Evolutionary conservation across 1,140 invertebrate species (phyloP), one percentile per base, ranked within the genome.

Genomic region (Lasioglossum albipes): DNA sequence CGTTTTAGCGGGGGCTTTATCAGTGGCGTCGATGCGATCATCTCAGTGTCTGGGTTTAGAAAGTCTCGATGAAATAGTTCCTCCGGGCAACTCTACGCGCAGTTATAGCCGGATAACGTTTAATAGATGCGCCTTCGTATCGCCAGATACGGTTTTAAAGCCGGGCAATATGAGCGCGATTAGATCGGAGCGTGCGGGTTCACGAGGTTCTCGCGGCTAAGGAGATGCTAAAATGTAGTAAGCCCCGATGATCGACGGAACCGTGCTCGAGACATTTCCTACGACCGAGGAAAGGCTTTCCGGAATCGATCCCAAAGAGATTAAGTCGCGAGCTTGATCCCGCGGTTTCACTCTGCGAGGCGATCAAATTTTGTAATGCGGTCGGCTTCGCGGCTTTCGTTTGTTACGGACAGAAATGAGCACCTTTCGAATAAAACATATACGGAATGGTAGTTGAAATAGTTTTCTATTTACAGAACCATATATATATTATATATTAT

Each of bases 41-140:
- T 59, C 57, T 6, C 18, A n/a, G 57, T n/a, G n/a, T 64, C 27
- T 45, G 22, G 31, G n/a, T 42, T 41, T 62, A 49, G 54, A 41
- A 71, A 71, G 42, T 41, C 42, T 77, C 13, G 18, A 13, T 52
- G 27, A 42, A 68, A 77, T n/a, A 31, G 57, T 71, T 64, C 67
- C 57, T 71, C 6, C 20, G 7, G 75, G 75, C 75, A 78, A 78
- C 42, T 42, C 57, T 59, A n/a, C 27, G 22, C 42, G 66, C 75
- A 61, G 75, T 70, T 71, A 62, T 27, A 62, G 27, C 31, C n/a
- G 67, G 68, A 78, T 78, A 71, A 78, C 68, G 57, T 71, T 49
- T 64, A 71, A 49, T 78, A 78, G 68, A 78, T 71, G 68, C 75
- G 27, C 57, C 75, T 52, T 42, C 57, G 42, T 77, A 71, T 62